Conservation (phyloP, 2,888 invertebrate genomes). For the Pachydiplax longipennis region DNA sequence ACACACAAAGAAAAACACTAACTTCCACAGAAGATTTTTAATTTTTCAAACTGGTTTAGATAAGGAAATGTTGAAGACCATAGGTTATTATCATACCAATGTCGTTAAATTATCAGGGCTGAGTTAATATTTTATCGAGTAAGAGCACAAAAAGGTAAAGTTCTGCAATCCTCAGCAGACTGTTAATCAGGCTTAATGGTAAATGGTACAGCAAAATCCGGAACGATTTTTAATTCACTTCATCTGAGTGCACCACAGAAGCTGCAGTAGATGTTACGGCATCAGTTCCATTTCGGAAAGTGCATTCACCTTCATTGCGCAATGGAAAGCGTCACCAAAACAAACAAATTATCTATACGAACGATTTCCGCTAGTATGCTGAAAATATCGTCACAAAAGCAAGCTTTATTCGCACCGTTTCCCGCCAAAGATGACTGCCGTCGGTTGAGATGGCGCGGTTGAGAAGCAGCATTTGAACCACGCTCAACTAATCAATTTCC, state of each 20-base stretch:
- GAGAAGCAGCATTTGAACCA: not conserved
- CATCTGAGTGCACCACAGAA: not conserved
- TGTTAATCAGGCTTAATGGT: too few species aligned
- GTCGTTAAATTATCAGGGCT: too few species aligned
- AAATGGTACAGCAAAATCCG: too few species aligned
- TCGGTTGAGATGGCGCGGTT: not conserved
- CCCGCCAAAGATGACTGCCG: not conserved
- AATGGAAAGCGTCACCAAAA: not conserved
- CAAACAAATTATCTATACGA: not conserved
- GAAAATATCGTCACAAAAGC: not conserved
- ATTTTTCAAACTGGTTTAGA: too few species aligned
- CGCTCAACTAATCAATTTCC: not conserved
- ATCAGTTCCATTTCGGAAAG: not conserved
- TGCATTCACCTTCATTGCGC: not conserved
- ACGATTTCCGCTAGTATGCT: not conserved
- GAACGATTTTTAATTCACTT: too few species aligned
- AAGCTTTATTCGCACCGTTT: not conserved
- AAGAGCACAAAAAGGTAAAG: too few species aligned
- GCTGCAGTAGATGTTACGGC: not conserved
- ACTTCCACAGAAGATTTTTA: too few species aligned
- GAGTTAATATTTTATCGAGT: too few species aligned
- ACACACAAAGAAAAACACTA: too few species aligned
- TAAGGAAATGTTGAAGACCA: too few species aligned
- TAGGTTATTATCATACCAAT: too few species aligned
- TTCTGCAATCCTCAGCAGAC: too few species aligned